Evolutionary conservation across 2,113 vertebrate genomes (phyloP).

Genomic region (Theristicus caerulescens): DNA sequence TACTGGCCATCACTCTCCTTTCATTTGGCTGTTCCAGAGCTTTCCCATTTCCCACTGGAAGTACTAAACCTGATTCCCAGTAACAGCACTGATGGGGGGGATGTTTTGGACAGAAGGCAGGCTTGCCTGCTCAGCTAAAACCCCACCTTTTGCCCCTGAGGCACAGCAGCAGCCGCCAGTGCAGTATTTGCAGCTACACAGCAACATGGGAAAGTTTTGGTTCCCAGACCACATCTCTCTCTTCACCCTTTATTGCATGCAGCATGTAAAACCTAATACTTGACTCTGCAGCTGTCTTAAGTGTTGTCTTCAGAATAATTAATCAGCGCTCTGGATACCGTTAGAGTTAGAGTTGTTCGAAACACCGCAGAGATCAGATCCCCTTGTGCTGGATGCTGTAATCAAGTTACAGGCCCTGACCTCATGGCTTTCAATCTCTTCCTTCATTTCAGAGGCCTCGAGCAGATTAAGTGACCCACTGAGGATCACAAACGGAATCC

Average conservation of each 20-base stretch:
- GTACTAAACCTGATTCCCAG: not conserved
- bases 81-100: rapidly evolving
- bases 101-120: not conserved
- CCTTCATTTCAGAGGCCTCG: not conserved
- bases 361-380: slow-evolving; percentile 5
- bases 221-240: not conserved
- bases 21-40: not conserved
- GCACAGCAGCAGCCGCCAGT: not conserved
- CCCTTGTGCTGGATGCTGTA: not conserved
- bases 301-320: not conserved
- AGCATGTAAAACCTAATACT: not conserved
- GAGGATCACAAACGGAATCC: not conserved
- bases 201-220: not conserved
- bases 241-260: not conserved
- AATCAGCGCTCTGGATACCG: not conserved
- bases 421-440: not conserved
- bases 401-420: slow-evolving; percentile 41
- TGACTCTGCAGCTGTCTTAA: not conserved
- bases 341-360: slow-evolving; percentile 13
- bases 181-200: not conserved
- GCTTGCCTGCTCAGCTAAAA: not conserved
- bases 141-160: not conserved
- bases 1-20: not conserved
- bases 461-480: slow-evolving; percentile 31
- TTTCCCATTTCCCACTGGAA: not conserved